Base-by-base conservation (phyloP, 2,888 invertebrate genomes). In the Iphiclides podalirius region DNA sequence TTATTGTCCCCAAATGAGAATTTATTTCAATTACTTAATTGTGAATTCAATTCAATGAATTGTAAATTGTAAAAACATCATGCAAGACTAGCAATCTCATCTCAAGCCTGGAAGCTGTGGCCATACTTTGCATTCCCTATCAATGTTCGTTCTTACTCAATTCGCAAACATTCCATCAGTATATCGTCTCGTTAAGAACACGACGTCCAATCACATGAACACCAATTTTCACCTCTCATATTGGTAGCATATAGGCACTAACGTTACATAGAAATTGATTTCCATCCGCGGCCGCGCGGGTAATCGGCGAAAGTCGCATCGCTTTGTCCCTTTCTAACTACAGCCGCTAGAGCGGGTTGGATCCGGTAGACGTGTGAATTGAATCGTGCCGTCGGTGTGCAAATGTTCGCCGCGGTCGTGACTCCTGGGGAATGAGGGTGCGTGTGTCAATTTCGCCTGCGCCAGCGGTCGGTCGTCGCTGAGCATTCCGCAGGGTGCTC, bases 161-260 rank as follows among this genome's bases (percentile, higher is more conserved):
- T n/a, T n/a, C n/a, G n/a, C n/a, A n/a, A n/a, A n/a, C n/a, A 7
- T 39, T 31, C 6, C 11, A 36, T 26, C 14, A 26, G 28, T 16
- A 7, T 75, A 80, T 74, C 77, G 68, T 62, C 60, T 54, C 57
- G n/a, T n/a, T n/a, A n/a, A n/a, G n/a, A n/a, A n/a, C 64, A 63
- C 9, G 8, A 26, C 9, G 4, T 31, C 11, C 31, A 31, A 31
- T 31, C 31, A 12, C 12, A 20, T 11, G 11, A n/a, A 31, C n/a
- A 31, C 71, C 81, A 83, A 84, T 83, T 81, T 82, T 76, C 82
- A 75, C 82, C 77, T 76, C 78, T 80, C 81, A 79, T 79, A 81
- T 84, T 81, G 82, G 85, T 83, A 83, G 80, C 80, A 70, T 71
- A 65, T 77, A 79, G 78, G 78, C 74, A 71, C 72, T 79, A 72